Base-by-base conservation (phyloP, 2,888 invertebrate species). In the Agonopterix subpropinquella region DNA sequence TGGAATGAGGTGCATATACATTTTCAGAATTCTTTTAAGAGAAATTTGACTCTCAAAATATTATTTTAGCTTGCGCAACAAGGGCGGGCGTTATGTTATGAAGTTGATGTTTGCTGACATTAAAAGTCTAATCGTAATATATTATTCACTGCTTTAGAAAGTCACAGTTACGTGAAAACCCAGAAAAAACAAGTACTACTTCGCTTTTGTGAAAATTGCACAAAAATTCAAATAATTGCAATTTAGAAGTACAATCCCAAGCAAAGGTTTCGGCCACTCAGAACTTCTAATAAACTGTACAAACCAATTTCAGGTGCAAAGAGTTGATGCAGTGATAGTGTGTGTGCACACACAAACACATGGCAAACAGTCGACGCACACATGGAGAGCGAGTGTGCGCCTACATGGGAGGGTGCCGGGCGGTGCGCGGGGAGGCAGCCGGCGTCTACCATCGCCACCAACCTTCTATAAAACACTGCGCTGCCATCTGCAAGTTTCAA, bases 401-500 rank as follows among this genome's bases (percentile, higher is more conserved):
- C 56, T 53, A 65, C 53, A 59, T 54, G 53, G 52, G 61, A 53
- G 48, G 52, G 39, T 48, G 57, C 49, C 48, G 60, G 56, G 56
- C 69, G 47, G 59, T 50, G 64, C 50, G 58, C 53, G 51, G 59
- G 53, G 62, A 52, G 59, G 64, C 55, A 59, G 64, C 53, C 62
- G 70, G 64, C 69, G 70, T 56, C 64, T 57, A 53, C 65, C 65
- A 64, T 68, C 64, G 67, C 66, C 64, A 67, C 66, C 76, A 73
- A 72, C 80, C 71, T 76, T 80, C 73, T 82, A 88, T 88, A 88
- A 80, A 87, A 85, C 74, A 82, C 80, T 73, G 77, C 81, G 77
- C 85, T 79, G 88, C 86, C 88, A 85, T 88, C 88, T 88, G 80
- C 83, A 82, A 80, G 87, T 85, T 86, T 84, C 80, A 86, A 87